Conservation (phyloP, 2,888 invertebrate species). For the Stegana nigrithorax region DNA sequence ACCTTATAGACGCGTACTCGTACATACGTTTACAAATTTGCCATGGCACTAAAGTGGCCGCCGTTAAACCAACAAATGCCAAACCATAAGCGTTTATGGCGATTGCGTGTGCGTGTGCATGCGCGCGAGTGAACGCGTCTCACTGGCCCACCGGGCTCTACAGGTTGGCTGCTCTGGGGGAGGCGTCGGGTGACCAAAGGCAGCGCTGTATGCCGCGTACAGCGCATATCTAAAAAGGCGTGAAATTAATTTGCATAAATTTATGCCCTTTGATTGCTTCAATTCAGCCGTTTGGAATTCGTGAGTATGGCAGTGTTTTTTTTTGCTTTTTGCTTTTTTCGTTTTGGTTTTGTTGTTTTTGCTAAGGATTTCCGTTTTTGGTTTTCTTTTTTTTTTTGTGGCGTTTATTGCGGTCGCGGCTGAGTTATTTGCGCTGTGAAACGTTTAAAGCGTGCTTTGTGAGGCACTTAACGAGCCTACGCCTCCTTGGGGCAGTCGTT, state of each 20-base stretch:
- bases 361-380: neutral
- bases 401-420: neutral
- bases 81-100: too few species aligned
- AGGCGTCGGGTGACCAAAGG: too few species aligned
- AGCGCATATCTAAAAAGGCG: slow-evolving; percentile 69
- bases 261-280: slow-evolving; percentile 68
- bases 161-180: too few species aligned
- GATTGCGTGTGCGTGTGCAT: too few species aligned
- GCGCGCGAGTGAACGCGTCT: too few species aligned
- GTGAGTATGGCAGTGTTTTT: too few species aligned
- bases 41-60: too few species aligned
- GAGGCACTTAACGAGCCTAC: neutral
- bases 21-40: too few species aligned
- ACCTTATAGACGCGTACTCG: too few species aligned
- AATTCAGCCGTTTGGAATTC: slow-evolving; percentile 39
- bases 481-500: neutral
- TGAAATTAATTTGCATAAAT: slow-evolving; percentile 70
- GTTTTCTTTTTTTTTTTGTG: neutral
- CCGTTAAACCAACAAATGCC: too few species aligned
- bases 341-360: neutral
- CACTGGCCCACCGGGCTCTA: too few species aligned
- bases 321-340: neutral
- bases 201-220: too few species aligned
- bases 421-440: slow-evolving; percentile 7
- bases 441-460: slow-evolving; percentile 1